phyloP scores from a whole-genome alignment of 2,888 invertebrate species.

The Chirona hameri region DNA sequence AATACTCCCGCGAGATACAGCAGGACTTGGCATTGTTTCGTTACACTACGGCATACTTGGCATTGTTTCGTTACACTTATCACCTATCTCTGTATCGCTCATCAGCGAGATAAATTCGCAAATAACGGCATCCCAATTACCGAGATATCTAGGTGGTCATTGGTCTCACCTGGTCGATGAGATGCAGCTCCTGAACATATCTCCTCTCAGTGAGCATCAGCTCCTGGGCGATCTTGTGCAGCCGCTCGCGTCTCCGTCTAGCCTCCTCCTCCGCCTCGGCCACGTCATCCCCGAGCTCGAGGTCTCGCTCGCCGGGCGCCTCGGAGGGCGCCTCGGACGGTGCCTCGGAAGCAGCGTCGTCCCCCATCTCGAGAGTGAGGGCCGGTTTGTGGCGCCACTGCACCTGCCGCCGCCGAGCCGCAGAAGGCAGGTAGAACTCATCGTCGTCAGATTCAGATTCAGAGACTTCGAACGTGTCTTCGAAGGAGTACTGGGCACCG shows the following conservation, averaged over 20 bases:
- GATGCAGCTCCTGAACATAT: conserved; percentile 57
- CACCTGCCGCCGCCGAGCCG: neutral
- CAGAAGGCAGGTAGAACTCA: conserved; percentile 24
- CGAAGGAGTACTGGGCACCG: neutral
- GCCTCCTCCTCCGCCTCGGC: conserved; percentile 2
- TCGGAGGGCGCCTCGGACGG: conserved; percentile 4
- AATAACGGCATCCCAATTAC: too few species aligned
- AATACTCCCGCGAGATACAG: too few species aligned
- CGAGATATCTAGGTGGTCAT: too few species aligned
- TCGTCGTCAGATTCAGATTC: conserved; percentile 35
- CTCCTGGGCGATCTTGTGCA: conserved; percentile 55
- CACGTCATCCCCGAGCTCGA: neutral
- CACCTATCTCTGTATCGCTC: too few species aligned
- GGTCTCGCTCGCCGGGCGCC: neutral
- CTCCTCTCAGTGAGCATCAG: conserved; percentile 58
- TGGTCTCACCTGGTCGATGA: conserved; percentile 57
- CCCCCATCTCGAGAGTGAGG: neutral
- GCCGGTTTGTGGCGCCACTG: neutral
- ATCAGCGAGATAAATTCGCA: too few species aligned
- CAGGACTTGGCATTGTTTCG: too few species aligned
- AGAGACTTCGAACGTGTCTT: conserved; percentile 30
- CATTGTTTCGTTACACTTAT: too few species aligned
- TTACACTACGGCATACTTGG: too few species aligned
- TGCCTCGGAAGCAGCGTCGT: neutral
- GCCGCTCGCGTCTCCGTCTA: conserved; percentile 37